Conservation (phyloP, 2,888 invertebrate species). For the Lithophane semibrunnea region DNA sequence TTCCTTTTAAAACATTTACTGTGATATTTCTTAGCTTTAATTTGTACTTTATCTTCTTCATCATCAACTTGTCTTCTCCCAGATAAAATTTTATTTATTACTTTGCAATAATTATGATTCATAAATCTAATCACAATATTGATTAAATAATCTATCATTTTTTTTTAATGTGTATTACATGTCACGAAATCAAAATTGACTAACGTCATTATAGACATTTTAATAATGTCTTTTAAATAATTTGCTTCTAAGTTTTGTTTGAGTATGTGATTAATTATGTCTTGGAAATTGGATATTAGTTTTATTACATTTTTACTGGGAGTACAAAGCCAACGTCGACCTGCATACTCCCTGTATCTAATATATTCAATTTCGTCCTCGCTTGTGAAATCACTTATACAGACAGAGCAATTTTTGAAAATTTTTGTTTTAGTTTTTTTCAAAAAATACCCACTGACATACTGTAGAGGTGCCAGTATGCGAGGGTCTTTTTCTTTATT, state of each 20-base stretch:
- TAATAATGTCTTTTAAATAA: too few species aligned
- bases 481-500: conserved; percentile 1
- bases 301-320: conserved; percentile 2
- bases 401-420: neutral
- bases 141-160: neutral
- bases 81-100: conserved; percentile 19
- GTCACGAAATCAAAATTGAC: neutral
- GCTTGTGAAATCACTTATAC: neutral
- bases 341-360: conserved; percentile 15
- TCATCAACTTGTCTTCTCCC: conserved; percentile 20
- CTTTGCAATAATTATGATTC: neutral
- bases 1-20: too few species aligned
- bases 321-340: conserved; percentile 12
- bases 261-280: conserved; percentile 13
- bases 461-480: conserved; percentile 25
- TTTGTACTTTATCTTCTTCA: conserved; percentile 4
- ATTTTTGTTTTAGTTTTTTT: neutral
- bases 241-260: neutral
- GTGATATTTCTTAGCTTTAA: neutral
- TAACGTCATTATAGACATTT: neutral
- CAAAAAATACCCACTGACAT: conserved; percentile 1
- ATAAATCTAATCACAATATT: neutral
- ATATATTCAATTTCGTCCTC: conserved; percentile 4
- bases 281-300: neutral
- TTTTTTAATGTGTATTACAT: neutral